phyloP scores from a whole-genome alignment of 2,888 invertebrate species.

The Spodoptera exigua region DNA sequence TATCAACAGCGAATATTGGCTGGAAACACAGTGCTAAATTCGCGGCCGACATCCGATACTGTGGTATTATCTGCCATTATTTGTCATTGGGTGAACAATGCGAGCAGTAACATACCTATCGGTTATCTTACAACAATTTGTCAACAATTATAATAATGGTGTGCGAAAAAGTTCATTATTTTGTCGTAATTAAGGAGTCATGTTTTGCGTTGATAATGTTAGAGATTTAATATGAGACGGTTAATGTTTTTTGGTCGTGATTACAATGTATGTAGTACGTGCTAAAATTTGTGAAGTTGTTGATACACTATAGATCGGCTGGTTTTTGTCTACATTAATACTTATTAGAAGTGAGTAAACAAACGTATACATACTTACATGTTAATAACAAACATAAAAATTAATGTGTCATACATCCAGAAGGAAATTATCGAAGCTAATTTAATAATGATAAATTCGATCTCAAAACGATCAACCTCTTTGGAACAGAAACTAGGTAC shows the following conservation, averaged over 20 bases:
- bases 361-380: no score
- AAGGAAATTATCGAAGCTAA: no score
- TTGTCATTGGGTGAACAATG: slow-evolving; percentile 87
- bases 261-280: no score
- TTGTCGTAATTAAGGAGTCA: slow-evolving; percentile 43
- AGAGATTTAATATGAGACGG: slow-evolving; percentile 2
- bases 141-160: slow-evolving; percentile 75
- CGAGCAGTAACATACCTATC: slow-evolving; percentile 72
- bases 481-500: neutral
- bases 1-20: slow-evolving; percentile 86
- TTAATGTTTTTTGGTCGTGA: neutral
- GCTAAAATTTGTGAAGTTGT: no score
- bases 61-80: slow-evolving; percentile 88
- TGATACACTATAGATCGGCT: no score
- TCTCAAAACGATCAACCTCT: neutral
- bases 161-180: slow-evolving; percentile 65
- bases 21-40: slow-evolving; percentile 86
- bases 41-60: slow-evolving; percentile 84
- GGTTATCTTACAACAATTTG: slow-evolving; percentile 83
- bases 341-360: no score
- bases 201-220: slow-evolving; percentile 26
- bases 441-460: no score
- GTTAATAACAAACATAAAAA: no score
- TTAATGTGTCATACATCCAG: no score
- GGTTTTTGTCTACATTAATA: no score